Base-by-base conservation (phyloP, 2,113 vertebrate genomes). In the Hypanus sabinus region DNA sequence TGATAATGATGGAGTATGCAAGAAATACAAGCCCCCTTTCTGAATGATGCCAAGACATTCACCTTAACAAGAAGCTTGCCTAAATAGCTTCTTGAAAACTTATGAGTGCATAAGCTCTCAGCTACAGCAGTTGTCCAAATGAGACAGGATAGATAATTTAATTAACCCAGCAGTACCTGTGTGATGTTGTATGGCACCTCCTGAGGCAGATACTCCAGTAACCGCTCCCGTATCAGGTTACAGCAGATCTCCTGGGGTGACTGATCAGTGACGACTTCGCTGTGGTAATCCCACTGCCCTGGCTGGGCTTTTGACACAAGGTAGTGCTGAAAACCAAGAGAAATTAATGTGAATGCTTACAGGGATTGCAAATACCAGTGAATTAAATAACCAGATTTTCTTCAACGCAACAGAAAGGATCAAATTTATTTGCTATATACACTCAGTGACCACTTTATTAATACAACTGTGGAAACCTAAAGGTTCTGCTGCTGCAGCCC, bases 221-320 rank as follows among this genome's bases (percentile, higher is more conserved):
- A 95, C 95, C 98, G 99, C 96, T 97, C 98, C 95, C 98, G 96
- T 95, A 99, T 96, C 68, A 97, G 95, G 90, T 98, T 99, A 80
- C 95, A 20, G 79, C 98, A 99, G 95, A 99, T 94, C 76, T 98
- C 97, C 80, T 98, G 96, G 0, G 98, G 98, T 3, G 95, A 96
- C 96, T 99, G 99, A 95, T 96, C 98, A 1, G 99, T 99, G 95
- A 99, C 95, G 36, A 99, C 98, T 0, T 96, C 94, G 0, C 98
- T 99, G 96, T 99, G 99, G 95, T 97, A 99, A 95, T 97, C 96
- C 99, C 99, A 99, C 0, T 96, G 94, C 18, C 98, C 98, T 0
- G 98, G 97, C 95, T 96, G 97, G 94, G 98, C 98, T 77, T 95
- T 96, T 94, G 95, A 94, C 94, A 98, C 94, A 57, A 99, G 97